Evolutionary conservation across 2,888 invertebrate species (phyloP).

Genomic region (Clunio marinus): DNA sequence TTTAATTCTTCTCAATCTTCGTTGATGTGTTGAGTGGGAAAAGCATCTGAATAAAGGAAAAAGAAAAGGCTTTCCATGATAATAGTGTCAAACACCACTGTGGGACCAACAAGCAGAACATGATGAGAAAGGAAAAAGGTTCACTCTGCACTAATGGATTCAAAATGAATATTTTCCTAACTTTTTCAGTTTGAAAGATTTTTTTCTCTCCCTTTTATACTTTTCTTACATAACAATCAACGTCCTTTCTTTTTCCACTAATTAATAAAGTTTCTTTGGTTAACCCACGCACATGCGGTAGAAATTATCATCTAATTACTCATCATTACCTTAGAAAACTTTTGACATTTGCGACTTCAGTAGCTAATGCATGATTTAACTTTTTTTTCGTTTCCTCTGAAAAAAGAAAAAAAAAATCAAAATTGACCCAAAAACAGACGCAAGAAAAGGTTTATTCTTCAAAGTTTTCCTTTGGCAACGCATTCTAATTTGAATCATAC

Average conservation of each 20-base stretch:
- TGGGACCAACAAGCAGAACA: no score
- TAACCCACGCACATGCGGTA: not conserved
- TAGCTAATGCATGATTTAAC: not conserved
- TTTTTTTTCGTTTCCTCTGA: not conserved
- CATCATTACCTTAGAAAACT: not conserved
- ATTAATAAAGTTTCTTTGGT: conserved; percentile 18
- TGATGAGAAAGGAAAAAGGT: no score
- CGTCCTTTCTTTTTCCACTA: not conserved
- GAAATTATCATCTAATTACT: conserved; percentile 6
- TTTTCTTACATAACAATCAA: not conserved
- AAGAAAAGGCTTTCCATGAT: no score
- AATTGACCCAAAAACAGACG: not conserved
- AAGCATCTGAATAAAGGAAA: no score
- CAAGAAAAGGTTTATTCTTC: not conserved
- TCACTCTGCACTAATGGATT: no score
- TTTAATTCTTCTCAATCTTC: no score
- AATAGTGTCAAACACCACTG: no score
- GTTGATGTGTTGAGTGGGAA: no score
- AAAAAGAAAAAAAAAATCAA: no score
- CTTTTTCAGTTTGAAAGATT: no score
- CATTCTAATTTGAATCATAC: not conserved
- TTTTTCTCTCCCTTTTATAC: no score
- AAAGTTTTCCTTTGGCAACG: not conserved
- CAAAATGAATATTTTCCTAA: no score
- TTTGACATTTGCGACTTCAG: not conserved